Evolutionary conservation across 1,140 invertebrate genomes (phyloP), one percentile per base, ranked within the genome.

Genomic region (Zaprionus capensis): DNA sequence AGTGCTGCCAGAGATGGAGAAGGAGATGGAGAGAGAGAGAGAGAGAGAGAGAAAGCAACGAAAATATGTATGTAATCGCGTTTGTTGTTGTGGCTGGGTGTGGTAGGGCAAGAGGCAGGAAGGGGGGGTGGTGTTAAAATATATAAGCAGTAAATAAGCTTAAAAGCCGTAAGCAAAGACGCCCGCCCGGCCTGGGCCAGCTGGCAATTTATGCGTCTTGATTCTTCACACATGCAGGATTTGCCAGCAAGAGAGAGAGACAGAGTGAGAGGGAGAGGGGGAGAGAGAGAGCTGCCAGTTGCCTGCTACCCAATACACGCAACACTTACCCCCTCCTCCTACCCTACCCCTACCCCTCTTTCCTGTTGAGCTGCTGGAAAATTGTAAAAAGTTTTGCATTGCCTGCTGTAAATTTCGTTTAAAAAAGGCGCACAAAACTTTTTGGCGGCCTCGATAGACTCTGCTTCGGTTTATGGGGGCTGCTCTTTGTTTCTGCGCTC

Each of bases 71-170:
- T 76, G 73, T 76, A 63, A 71, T 75, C 72, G 72, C 72, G 44
- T 51, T 75, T 75, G 58, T 69, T 76, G 59, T 31, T 69, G 79
- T 14, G 36, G 22, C 24, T 0, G 24, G 24, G 5, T 5, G 4
- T 5, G 24, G 24, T 26, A 1, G 24, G 24, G 0, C 2, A 24
- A 4, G 22, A 2, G 22, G 41, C 34, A 44, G 46, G 11, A 53
- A 1, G 34, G 17, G 44, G 1, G 9, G 14, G n/a, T 1, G 17
- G 81, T 76, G 84, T 80, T 87, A 78, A 88, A 83, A 88, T 88
- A 87, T 83, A 88, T 90, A 90, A 88, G 85, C 78, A 90, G 85
- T 88, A 88, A 88, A 88, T 88, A 88, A 88, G 85, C 85, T 88
- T 81, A 84, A 88, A 90, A 80, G 83, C 71, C 61, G 71, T 72